Evolutionary conservation across 2,113 vertebrate species (phyloP).

Genomic region (Perca fluviatilis): DNA sequence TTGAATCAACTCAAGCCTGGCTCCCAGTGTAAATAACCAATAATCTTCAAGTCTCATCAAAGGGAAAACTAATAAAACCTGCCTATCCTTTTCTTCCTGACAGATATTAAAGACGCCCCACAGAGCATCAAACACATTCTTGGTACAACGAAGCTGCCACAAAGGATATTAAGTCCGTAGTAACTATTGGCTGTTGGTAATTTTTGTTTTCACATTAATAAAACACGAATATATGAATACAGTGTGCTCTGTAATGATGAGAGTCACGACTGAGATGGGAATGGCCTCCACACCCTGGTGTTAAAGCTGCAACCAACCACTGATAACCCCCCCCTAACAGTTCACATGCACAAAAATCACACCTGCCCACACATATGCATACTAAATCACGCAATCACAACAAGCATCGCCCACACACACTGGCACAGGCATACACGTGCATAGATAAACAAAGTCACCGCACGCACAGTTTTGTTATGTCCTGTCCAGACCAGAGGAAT

Average conservation of each 20-base stretch:
- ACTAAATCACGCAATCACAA: constrained; percentile 56
- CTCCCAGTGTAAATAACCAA: constrained; percentile 51
- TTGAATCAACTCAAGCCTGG: constrained; percentile 49
- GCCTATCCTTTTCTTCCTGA: constrained; percentile 13
- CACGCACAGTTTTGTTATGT: not conserved
- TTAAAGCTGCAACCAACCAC: constrained; percentile 32
- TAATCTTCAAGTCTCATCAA: constrained; percentile 48
- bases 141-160: constrained; percentile 13
- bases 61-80: constrained; percentile 57
- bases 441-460: not conserved
- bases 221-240: constrained; percentile 7
- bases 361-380: constrained; percentile 76
- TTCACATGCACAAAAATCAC: constrained; percentile 57
- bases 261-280: constrained; percentile 14
- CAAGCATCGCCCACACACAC: constrained; percentile 54
- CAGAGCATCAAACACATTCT: constrained; percentile 31
- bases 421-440: not conserved
- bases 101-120: constrained; percentile 51
- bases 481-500: constrained; percentile 53
- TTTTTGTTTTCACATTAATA: constrained; percentile 14
- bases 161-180: constrained; percentile 23
- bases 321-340: constrained; percentile 7
- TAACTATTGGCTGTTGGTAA: not conserved
- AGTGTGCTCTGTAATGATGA: constrained; percentile 13
- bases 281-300: constrained; percentile 52